Evolutionary conservation across 2,888 invertebrate species (phyloP).

Genomic region (Oxystoma pomonae): DNA sequence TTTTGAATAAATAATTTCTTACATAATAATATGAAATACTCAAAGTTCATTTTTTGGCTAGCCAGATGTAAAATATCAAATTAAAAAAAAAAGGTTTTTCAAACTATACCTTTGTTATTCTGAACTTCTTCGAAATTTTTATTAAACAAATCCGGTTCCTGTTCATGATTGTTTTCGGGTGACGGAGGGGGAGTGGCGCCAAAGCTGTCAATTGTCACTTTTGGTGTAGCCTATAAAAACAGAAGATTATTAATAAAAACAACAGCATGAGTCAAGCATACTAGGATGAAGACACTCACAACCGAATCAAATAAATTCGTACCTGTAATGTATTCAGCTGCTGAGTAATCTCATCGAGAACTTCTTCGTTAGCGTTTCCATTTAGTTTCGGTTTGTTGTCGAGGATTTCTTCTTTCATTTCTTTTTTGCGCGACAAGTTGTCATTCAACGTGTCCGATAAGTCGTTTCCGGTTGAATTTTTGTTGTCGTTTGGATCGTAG

Average conservation of each 20-base stretch:
- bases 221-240: not conserved
- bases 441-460: conserved; percentile 38
- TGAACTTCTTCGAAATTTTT: conserved; percentile 23
- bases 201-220: conserved; percentile 26
- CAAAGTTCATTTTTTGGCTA: too few relatives aligned
- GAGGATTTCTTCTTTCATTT: conserved; percentile 7
- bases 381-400: conserved; percentile 21
- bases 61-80: too few relatives aligned
- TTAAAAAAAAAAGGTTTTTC: too few relatives aligned
- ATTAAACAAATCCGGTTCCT: conserved; percentile 22
- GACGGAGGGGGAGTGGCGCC: conserved; percentile 45
- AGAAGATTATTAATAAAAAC: not conserved
- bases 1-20: too few relatives aligned
- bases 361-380: conserved; percentile 32
- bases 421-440: conserved; percentile 14
- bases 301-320: too few relatives aligned
- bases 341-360: conserved; percentile 41
- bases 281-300: too few relatives aligned
- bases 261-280: too few relatives aligned
- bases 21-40: too few relatives aligned
- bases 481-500: conserved; percentile 28
- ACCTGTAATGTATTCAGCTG: conserved; percentile 40
- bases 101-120: conserved; percentile 21
- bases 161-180: conserved; percentile 36
- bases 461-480: conserved; percentile 38